Percentiles rank a stretch among this genome's conserved stretches.
Conservation (phyloP, 1,140 invertebrate genomes). For the Drosophila suzukii region DNA sequence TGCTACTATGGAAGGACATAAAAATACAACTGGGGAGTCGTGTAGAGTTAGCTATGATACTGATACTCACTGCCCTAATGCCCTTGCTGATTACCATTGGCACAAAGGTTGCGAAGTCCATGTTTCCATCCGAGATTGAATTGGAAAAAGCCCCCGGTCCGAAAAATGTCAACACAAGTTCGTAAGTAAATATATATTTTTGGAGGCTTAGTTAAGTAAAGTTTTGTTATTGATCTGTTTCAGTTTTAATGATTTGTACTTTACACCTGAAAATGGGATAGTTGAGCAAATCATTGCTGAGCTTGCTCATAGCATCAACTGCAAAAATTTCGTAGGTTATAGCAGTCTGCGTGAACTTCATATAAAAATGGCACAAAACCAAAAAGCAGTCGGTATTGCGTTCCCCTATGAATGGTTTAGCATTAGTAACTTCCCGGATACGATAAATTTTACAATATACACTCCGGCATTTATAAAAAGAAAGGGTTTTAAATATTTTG, state of each 20-base stretch:
- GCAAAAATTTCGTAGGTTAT: neutral
- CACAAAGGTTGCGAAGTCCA: neutral
- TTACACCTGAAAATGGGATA: slow-evolving; percentile 1
- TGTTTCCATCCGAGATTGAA: neutral
- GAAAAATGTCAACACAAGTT: neutral
- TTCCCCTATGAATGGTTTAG: neutral
- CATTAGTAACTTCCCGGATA: neutral
- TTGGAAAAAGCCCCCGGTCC: neutral
- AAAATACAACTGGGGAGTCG: neutral
- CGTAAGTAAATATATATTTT: neutral
- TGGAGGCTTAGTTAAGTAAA: neutral
- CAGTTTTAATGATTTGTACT: slow-evolving; percentile 1
- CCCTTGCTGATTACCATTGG: slow-evolving; percentile 1
- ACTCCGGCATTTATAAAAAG: neutral
- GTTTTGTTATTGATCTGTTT: neutral
- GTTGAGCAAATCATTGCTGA: neutral
- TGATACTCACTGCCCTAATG: neutral
- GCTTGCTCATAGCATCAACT: neutral
- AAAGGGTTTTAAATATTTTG: neutral
- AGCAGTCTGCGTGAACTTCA: neutral
- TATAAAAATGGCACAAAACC: neutral
- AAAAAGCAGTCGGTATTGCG: neutral
- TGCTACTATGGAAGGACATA: slow-evolving; percentile 14
- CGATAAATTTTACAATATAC: neutral
- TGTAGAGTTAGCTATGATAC: neutral